Percentiles rank a stretch among this genome's conserved stretches.
phyloP scores from a whole-genome alignment of 1,140 invertebrate genomes.

The Kradibia gibbosae region DNA sequence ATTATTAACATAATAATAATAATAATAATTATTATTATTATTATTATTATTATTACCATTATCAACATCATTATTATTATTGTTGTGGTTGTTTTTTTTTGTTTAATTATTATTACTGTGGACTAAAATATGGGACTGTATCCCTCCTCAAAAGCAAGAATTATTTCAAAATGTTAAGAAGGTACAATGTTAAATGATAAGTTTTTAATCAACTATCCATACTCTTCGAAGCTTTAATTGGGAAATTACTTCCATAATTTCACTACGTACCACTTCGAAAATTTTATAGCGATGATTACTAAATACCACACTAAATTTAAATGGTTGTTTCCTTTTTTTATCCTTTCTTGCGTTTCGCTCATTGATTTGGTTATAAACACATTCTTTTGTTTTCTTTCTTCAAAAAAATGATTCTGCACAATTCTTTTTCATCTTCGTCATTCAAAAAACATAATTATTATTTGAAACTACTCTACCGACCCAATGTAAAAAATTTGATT shows the following conservation, averaged over 20 bases:
- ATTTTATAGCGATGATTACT: neutral
- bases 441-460: neutral
- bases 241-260: neutral
- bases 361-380: neutral
- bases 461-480: neutral
- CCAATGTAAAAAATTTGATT: neutral
- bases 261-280: neutral
- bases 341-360: neutral
- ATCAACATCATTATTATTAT: too few species aligned
- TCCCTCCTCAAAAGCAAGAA: neutral
- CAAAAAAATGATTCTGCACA: neutral
- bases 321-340: neutral
- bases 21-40: too few species aligned
- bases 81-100: too few species aligned
- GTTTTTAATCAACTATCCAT: neutral
- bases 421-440: neutral
- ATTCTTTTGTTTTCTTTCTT: neutral
- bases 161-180: conserved; percentile 15
- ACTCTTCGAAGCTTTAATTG: neutral
- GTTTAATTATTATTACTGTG: conserved; percentile 14
- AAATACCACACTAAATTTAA: neutral
- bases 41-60: too few species aligned
- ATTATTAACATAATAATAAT: conserved; percentile 22
- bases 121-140: neutral
- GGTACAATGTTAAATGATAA: conserved; percentile 20